A percentile compares a stretch with the other conserved stretches of the same genome.
Evolutionary conservation across 2,888 invertebrate species (phyloP).

Genomic region (Copidosoma aretas): DNA sequence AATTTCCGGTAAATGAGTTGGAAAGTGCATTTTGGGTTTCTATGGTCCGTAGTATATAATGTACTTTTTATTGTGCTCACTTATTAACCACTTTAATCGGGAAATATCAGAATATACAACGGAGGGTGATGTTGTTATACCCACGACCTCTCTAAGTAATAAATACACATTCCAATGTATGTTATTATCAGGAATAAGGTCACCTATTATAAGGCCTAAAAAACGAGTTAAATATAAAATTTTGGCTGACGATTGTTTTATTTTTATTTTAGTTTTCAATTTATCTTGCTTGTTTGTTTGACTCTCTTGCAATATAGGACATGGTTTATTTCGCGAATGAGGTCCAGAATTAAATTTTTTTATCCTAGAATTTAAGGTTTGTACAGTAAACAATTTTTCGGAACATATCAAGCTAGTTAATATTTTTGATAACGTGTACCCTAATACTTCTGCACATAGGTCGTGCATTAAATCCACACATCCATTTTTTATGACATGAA

Average conservation of each 20-base stretch:
- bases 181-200: neutral
- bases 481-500: too few relatives aligned
- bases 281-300: neutral
- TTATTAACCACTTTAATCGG: neutral
- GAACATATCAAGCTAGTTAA: too few relatives aligned
- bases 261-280: neutral
- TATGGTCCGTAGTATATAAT: neutral
- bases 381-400: too few relatives aligned
- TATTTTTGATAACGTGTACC: too few relatives aligned
- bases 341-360: too few relatives aligned
- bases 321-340: too few relatives aligned
- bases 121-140: neutral
- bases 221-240: neutral
- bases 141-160: neutral
- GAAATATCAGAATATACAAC: neutral
- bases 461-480: too few relatives aligned
- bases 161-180: neutral
- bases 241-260: neutral
- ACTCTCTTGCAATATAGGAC: neutral
- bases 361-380: too few relatives aligned
- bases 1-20: neutral
- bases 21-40: slow-evolving; percentile 8
- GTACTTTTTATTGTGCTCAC: neutral
- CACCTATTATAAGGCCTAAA: neutral
- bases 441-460: too few relatives aligned